Percentiles rank a stretch among this genome's conserved stretches.
Evolutionary conservation across 1,140 invertebrate genomes (phyloP).

Genomic region (Drosophila mauritiana): DNA sequence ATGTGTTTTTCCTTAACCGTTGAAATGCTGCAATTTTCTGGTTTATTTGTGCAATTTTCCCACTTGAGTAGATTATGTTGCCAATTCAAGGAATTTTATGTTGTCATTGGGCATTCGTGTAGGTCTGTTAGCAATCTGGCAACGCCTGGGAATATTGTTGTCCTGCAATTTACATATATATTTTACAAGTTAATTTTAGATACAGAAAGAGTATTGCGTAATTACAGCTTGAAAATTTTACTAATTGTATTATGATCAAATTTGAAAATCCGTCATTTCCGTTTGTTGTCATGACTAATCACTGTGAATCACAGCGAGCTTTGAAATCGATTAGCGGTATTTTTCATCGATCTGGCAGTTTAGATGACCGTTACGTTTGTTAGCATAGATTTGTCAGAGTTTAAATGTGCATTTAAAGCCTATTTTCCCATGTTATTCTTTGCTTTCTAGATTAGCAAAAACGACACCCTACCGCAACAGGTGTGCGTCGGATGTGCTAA

Average conservation of each 20-base stretch:
- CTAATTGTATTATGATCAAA: too few species aligned
- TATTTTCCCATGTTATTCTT: not conserved
- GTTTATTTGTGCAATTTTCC: conserved; percentile 60
- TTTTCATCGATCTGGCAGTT: not conserved
- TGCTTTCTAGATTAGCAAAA: conserved; percentile 66
- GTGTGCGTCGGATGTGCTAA: conserved; percentile 79
- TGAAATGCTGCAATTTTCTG: conserved; percentile 52
- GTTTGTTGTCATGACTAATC: not conserved
- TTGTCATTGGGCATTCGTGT: conserved; percentile 15
- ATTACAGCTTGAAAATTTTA: not conserved
- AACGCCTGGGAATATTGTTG: not conserved
- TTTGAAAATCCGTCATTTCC: not conserved
- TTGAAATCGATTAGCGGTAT: not conserved
- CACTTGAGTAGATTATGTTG: conserved; percentile 47
- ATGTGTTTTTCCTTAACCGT: conserved; percentile 37
- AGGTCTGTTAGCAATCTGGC: conserved; percentile 7
- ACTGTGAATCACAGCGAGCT: not conserved
- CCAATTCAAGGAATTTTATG: conserved; percentile 37
- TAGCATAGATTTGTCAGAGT: not conserved
- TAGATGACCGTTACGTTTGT: not conserved
- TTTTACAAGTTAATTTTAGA: too few species aligned
- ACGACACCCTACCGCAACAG: conserved; percentile 79
- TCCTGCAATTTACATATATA: not conserved
- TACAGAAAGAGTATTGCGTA: not conserved
- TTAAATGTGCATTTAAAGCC: not conserved